Base-by-base conservation (phyloP, 2,888 invertebrate species). In the Stramonita haemastoma region DNA sequence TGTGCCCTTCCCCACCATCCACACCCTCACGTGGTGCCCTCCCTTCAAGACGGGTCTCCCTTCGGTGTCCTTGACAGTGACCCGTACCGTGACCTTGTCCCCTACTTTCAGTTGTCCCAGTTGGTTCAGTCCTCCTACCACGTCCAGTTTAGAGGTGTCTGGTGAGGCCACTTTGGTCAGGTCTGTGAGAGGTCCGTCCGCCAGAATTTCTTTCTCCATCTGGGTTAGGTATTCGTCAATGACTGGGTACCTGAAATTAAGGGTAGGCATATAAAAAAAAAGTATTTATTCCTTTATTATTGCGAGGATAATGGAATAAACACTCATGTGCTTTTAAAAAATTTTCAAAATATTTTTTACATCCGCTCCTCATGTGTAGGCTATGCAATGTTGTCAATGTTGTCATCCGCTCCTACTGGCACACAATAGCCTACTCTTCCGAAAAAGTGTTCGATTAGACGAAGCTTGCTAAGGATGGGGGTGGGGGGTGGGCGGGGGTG, bases 21-120 rank as follows among this genome's bases (percentile, higher is more conserved):
- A 90, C 0, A 87, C 89, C 17, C 90, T 66, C 87, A 91, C 84
- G 34, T 85, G 36, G 70, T 91, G 90, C 8, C 90, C 90, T 22
- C 91, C 91, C 34, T 77, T 86, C 8, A 26, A 4, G 81, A 89
- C 89, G 5, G 84, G 79, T 19, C 60, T 36, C 0, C 87, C 89
- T 5, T 17, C n/a, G 4, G 85, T 56, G 86, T 91, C 87, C 17
- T 57, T 73, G 60, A 90, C 29, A 36, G 87, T 85, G 34, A 90
- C 85, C 17, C 70, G 87, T 56, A 91, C 57, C 4, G 86, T 85
- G n/a, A 86, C 57, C 26, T 32, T 89, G 29, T 91, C 87, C 0
- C 87, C 90, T 36, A 90, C 87, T 17, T 26, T 32, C 29, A 87
- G 26, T 32, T 66, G 4, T 26, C 22, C 32, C 57, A 2, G n/a